phyloP scores from a whole-genome alignment of 2,797 vertebrate species.

The Aphelocoma californica region DNA sequence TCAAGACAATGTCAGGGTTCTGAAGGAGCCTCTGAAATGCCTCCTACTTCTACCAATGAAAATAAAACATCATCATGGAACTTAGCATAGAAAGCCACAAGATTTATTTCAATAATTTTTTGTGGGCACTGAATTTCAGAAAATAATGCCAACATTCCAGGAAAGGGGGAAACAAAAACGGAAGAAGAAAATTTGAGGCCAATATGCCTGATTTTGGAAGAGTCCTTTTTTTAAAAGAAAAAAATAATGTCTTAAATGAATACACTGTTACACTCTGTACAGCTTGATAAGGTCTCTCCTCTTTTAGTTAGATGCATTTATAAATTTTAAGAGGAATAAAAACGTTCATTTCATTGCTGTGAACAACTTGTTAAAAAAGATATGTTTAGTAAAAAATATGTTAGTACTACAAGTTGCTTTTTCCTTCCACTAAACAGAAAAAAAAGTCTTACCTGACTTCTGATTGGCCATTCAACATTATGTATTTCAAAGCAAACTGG shows the following conservation, averaged over 20 bases:
- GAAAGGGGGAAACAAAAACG: not conserved
- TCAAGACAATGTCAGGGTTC: not conserved
- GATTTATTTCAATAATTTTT: not conserved
- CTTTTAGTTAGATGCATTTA: not conserved
- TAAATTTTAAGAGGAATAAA: not conserved
- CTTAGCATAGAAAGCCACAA: not conserved
- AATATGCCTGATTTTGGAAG: not conserved
- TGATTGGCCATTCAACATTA: not conserved
- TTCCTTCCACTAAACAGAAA: not conserved
- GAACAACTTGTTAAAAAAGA: not conserved
- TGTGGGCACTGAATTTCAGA: not conserved
- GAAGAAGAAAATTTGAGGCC: not conserved
- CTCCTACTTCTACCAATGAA: not conserved
- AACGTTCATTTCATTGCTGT: not conserved
- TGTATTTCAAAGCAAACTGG: not conserved
- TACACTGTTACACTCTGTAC: not conserved
- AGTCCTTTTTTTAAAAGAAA: not conserved
- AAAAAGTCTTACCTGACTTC: not conserved
- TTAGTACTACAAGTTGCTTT: not conserved
- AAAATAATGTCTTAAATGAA: not conserved
- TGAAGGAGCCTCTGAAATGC: not conserved
- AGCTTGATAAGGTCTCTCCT: not conserved
- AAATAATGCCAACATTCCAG: not conserved
- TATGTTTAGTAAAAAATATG: not conserved
- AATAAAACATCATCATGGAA: not conserved